Percentiles rank a stretch among this genome's conserved stretches.
phyloP scores from a whole-genome alignment of 2,888 invertebrate genomes.

The Pachydiplax longipennis region DNA sequence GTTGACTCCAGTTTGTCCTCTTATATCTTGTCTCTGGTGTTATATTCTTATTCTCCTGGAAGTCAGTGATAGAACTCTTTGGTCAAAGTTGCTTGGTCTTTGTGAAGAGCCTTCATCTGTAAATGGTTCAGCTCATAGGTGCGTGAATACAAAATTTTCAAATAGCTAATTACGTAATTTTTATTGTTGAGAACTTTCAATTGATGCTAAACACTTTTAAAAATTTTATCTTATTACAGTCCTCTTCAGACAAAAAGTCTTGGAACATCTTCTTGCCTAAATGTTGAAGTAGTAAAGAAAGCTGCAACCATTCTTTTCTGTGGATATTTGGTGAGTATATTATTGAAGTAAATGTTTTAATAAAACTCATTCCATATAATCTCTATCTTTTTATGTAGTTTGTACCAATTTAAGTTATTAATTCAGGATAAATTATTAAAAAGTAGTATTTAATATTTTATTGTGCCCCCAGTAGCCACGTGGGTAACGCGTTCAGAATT shows the following conservation, averaged over 20 bases:
- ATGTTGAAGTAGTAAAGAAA: conserved; percentile 70
- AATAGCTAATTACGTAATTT: too few relatives aligned
- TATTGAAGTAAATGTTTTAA: too few relatives aligned
- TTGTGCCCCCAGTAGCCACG: too few relatives aligned
- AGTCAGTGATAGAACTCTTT: conserved; percentile 73
- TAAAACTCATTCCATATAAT: too few relatives aligned
- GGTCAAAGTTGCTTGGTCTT: conserved; percentile 67
- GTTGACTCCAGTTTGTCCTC: conserved; percentile 67
- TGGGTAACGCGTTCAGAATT: too few relatives aligned
- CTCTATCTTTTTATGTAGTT: too few relatives aligned
- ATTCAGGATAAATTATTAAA: too few relatives aligned
- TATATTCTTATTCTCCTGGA: conserved; percentile 77
- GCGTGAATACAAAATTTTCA: neutral
- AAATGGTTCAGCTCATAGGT: conserved; percentile 52
- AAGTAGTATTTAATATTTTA: too few relatives aligned
- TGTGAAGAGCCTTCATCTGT: conserved; percentile 53
- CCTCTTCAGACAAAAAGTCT: neutral
- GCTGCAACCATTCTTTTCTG: conserved; percentile 77
- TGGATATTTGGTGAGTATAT: conserved; percentile 75
- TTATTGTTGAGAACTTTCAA: neutral
- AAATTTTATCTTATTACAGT: neutral
- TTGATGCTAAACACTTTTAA: neutral
- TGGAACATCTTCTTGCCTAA: conserved; percentile 54
- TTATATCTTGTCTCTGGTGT: conserved; percentile 79
- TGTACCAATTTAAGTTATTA: neutral